Conservation (phyloP, 2,797 vertebrate genomes). For the Darevskia nairensis region DNA sequence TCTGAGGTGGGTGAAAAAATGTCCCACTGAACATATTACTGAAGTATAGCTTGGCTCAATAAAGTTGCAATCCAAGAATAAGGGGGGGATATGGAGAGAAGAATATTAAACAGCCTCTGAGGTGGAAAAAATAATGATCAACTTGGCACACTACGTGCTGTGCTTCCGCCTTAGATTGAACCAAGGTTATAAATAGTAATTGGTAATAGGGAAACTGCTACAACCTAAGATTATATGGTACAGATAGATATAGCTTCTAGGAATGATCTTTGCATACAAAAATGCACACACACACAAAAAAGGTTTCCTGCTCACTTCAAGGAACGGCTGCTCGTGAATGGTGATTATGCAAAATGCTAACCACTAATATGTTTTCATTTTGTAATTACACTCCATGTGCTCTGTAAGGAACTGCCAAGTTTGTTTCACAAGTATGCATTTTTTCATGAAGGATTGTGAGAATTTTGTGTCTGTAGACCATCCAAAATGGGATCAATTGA, state of each 20-base stretch:
- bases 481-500: constrained; percentile 48
- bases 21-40: neutral
- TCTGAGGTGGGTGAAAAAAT: neutral
- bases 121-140: neutral
- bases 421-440: constrained; percentile 5
- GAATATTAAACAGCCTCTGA: neutral
- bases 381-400: neutral
- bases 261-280: neutral
- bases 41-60: neutral
- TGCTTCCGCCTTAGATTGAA: constrained; percentile 4
- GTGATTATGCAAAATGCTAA: constrained; percentile 30
- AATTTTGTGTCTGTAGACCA: constrained; percentile 20
- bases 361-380: constrained; percentile 23
- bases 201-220: neutral
- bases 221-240: constrained; percentile 7
- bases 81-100: too few relatives aligned
- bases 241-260: neutral
- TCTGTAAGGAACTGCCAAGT: neutral
- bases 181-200: neutral
- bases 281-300: neutral
- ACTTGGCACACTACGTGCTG: neutral
- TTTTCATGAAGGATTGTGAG: constrained; percentile 43
- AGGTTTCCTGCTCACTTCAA: constrained; percentile 10
- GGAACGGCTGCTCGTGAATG: neutral
- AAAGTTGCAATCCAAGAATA: neutral